Evolutionary conservation across 2,888 invertebrate species (phyloP).

Genomic region (Trissolcus brochymenae): DNA sequence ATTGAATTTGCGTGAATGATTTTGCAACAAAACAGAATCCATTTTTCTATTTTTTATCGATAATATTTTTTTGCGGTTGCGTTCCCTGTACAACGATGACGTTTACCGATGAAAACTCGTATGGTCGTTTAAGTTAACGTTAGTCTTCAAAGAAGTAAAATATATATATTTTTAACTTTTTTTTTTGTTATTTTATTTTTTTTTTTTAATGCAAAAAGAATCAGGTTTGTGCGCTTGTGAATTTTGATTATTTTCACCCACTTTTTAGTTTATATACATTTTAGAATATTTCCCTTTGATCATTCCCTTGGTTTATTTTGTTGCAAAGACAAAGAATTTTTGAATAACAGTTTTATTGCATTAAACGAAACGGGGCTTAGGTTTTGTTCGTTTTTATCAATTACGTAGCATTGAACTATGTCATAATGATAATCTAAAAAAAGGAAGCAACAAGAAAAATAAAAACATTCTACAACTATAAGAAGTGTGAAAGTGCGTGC

Average conservation of each 20-base stretch:
- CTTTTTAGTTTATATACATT: slow-evolving; percentile 11
- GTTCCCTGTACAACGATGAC: slow-evolving; percentile 1
- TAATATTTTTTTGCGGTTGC: slow-evolving; percentile 4
- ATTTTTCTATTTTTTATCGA: slow-evolving; percentile 25
- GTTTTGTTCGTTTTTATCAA: slow-evolving; percentile 19
- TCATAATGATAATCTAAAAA: slow-evolving; percentile 1
- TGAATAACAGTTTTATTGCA: slow-evolving; percentile 13
- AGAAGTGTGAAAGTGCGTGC: slow-evolving; percentile 18
- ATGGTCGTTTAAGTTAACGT: slow-evolving; percentile 11
- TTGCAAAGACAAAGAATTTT: slow-evolving; percentile 1
- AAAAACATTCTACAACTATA: slow-evolving; percentile 39
- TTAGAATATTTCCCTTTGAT: slow-evolving; percentile 10
- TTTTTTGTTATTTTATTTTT: slow-evolving; percentile 5
- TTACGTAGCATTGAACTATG: slow-evolving; percentile 30
- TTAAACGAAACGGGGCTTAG: slow-evolving; percentile 27
- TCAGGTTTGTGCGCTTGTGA: background rate
- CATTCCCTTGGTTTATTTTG: slow-evolving; percentile 25
- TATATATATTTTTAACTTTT: slow-evolving; percentile 25
- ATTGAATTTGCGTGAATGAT: slow-evolving; percentile 13
- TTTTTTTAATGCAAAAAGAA: slow-evolving; percentile 5
- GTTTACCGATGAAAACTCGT: background rate
- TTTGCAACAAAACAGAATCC: slow-evolving; percentile 5
- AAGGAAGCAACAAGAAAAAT: slow-evolving; percentile 24
- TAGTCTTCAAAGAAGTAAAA: slow-evolving; percentile 28
- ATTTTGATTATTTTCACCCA: slow-evolving; percentile 3